Percentiles rank a stretch among this genome's conserved stretches.
phyloP scores from a whole-genome alignment of 2,113 vertebrate species.

The Myodes glareolus region DNA sequence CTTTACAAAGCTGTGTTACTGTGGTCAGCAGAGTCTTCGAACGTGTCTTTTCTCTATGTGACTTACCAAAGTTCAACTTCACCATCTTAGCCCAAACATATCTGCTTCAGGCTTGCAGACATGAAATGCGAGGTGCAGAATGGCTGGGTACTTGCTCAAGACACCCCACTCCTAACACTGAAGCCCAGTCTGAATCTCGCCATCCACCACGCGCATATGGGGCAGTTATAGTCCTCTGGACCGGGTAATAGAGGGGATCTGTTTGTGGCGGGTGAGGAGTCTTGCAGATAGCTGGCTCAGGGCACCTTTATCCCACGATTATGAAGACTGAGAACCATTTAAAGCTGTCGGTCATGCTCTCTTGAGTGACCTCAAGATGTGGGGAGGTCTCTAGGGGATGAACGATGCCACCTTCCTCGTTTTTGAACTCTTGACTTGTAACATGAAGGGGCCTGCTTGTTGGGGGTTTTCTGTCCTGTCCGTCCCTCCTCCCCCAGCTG shows the following conservation, averaged over 20 bases:
- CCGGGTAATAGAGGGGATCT: accelerated
- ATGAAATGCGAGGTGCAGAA: neutral
- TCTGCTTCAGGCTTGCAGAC: neutral
- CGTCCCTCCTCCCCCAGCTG: too few relatives aligned
- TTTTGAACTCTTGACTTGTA: neutral
- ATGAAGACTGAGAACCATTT: neutral
- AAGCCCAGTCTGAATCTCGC: accelerated
- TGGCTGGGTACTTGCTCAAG: neutral
- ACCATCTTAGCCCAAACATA: neutral
- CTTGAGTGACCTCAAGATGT: neutral
- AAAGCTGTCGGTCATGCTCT: neutral
- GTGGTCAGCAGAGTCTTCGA: neutral
- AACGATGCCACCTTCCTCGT: neutral
- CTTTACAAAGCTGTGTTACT: neutral
- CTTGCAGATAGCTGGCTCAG: neutral
- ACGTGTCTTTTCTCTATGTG: neutral
- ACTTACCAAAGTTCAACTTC: neutral
- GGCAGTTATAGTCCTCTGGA: neutral
- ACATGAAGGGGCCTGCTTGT: too few relatives aligned
- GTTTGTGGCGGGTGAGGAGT: accelerated
- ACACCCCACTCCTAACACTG: accelerated
- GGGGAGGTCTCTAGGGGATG: neutral
- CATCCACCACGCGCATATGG: neutral
- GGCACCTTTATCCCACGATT: neutral
- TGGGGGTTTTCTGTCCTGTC: too few relatives aligned